Evolutionary conservation across 30 jellyfish, hydroid and myxozoan genomes (phyloP), one percentile per base, ranked within the genome.

Genomic region (Catostylus mosaicus): DNA sequence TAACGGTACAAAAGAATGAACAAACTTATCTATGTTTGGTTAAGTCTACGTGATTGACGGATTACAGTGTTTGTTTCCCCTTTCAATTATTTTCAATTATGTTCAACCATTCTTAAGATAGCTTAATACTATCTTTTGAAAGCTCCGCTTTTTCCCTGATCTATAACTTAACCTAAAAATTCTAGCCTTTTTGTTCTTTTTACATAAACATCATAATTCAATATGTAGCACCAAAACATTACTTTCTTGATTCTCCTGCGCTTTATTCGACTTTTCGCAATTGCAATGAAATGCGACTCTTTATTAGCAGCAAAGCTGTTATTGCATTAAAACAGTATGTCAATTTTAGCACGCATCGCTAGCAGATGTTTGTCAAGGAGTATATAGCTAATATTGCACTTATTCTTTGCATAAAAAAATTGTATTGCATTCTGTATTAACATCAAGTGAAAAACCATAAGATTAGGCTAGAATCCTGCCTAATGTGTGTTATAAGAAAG

Each of bases 11-110:
- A 82, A 77, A 30, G 92, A 56, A 56, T 46, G 78, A 57, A 69
- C 83, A 69, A 82, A 69, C 80, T 34, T 82, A 61, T 82, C 92
- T 52, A 66, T 72, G 63, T 75, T 82, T 82, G 92, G 92, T 70
- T 62, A 47, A 82, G 66, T 71, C 86, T 66, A 20, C 59, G 52
- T 68, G 92, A 67, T 72, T 82, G 92, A 71, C 63, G 92, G 92
- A 82, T 82, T 82, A 82, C 82, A 29, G 8, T 82, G 71, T 82
- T 82, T 82, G 86, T 82, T 82, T 82, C 92, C 92, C 92, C 33
- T 67, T 70, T 82, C 76, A 68, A 82, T 82, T 82, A 68, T 67
- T 82, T 82, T 71, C 83, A 59, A 82, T 82, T 82, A 68, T 38
- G 57, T 22, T 82, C 81, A 68, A 38, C 78, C 64, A 60, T 70